Evolutionary conservation across 2,797 vertebrate genomes (phyloP).

Genomic region (Amniataba percoides): DNA sequence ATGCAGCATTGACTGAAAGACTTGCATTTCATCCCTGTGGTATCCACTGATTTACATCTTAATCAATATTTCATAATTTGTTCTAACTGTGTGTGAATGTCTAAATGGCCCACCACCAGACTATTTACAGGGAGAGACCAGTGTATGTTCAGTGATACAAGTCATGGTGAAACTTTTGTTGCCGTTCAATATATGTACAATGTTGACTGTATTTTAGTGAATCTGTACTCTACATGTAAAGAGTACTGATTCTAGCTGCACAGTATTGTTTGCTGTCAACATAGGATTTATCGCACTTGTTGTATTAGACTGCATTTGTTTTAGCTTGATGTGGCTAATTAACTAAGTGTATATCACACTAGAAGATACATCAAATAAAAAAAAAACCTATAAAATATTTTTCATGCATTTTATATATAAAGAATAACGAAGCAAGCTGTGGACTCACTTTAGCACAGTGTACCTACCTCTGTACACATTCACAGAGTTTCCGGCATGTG

Average conservation of each 20-base stretch:
- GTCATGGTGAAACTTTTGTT: not conserved
- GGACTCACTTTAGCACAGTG: not conserved
- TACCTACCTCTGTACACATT: no score
- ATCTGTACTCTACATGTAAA: not conserved
- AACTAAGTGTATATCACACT: not conserved
- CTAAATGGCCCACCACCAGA: not conserved
- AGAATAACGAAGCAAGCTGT: not conserved
- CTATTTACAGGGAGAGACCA: not conserved
- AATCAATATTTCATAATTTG: slow-evolving; percentile 13
- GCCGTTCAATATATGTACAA: no score
- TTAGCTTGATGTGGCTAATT: not conserved
- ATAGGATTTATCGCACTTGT: not conserved
- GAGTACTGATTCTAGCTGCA: not conserved
- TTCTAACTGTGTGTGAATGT: not conserved
- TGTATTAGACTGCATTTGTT: not conserved
- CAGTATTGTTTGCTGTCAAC: not conserved
- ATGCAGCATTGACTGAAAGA: slow-evolving; percentile 20
- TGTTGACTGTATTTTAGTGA: not conserved
- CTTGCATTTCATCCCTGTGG: not conserved
- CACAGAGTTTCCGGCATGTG: not conserved
- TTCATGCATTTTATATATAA: not conserved
- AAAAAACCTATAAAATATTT: not conserved
- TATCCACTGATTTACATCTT: slow-evolving; percentile 29
- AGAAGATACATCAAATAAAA: not conserved
- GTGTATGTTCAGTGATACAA: not conserved